phyloP scores from a whole-genome alignment of 2,888 invertebrate species.

The Spatulosminthurus flaviceps region DNA sequence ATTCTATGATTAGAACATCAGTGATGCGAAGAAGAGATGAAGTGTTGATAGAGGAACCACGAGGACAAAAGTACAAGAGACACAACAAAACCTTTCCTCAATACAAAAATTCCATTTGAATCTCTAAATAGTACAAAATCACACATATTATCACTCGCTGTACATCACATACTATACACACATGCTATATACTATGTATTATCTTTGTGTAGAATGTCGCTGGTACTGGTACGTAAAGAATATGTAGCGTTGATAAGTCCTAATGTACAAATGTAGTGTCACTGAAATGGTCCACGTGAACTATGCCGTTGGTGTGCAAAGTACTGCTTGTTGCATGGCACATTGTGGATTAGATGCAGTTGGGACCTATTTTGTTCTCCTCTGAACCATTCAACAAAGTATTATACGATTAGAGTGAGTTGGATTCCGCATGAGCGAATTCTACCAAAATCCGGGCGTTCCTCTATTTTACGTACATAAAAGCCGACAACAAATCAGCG shows the following conservation, averaged over 20 bases:
- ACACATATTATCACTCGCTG: conserved; percentile 37
- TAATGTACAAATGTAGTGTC: neutral
- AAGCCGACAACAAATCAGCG: conserved; percentile 64
- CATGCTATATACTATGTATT: no score
- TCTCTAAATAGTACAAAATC: conserved; percentile 16
- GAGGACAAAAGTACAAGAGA: neutral
- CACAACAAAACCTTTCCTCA: conserved; percentile 12
- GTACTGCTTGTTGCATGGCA: conserved; percentile 19
- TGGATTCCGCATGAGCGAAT: conserved; percentile 63
- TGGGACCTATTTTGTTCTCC: conserved; percentile 37
- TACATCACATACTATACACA: conserved; percentile 38
- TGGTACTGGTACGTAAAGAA: neutral
- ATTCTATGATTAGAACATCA: conserved; percentile 21
- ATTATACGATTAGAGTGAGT: conserved; percentile 63
- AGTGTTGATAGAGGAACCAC: conserved; percentile 21
- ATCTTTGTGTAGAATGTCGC: no score
- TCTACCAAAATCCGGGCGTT: conserved; percentile 60
- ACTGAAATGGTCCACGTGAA: conserved; percentile 19
- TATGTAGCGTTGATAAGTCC: neutral
- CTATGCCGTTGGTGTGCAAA: neutral
- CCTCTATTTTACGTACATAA: conserved; percentile 57
- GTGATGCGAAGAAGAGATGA: conserved; percentile 19
- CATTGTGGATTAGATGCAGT: conserved; percentile 30
- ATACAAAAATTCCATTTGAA: conserved; percentile 25
- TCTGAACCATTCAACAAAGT: conserved; percentile 47